Conservation (phyloP, 2,113 vertebrate genomes). For the Cettia cetti region DNA sequence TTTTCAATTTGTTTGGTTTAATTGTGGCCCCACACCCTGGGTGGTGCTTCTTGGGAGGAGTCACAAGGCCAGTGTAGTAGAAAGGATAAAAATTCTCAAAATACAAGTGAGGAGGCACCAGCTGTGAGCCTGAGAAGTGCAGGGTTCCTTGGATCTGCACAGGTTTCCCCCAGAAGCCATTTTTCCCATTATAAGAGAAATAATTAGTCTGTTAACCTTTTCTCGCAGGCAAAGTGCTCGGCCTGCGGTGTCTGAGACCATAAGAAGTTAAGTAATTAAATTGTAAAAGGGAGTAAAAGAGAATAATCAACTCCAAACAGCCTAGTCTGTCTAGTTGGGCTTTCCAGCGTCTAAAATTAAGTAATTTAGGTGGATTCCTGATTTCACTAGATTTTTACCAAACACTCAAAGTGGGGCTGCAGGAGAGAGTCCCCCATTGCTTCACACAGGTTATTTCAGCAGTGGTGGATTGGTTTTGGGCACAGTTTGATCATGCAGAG, state of each 20-base stretch:
- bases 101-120: background rate
- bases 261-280: background rate
- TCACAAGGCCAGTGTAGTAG: background rate
- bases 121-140: background rate
- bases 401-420: background rate
- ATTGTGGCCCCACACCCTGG: background rate
- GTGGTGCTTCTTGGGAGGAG: background rate
- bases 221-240: background rate
- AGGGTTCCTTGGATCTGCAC: background rate
- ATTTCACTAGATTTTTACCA: background rate
- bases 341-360: background rate
- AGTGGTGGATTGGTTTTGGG: background rate
- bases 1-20: background rate
- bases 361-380: background rate
- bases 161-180: background rate
- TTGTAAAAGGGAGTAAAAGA: background rate
- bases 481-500: background rate
- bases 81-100: background rate
- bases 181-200: background rate
- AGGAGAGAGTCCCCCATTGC: accelerated
- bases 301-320: background rate
- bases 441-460: background rate
- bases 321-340: background rate
- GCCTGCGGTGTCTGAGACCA: accelerated
- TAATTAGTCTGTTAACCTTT: background rate